Percentiles rank a stretch among this genome's conserved stretches.
These are phyloP conservation scores for Sebastiscus albofasciatus DNA, from an alignment of 2,797 vertebrate genomes.

Conservation along the genomic window DNA sequence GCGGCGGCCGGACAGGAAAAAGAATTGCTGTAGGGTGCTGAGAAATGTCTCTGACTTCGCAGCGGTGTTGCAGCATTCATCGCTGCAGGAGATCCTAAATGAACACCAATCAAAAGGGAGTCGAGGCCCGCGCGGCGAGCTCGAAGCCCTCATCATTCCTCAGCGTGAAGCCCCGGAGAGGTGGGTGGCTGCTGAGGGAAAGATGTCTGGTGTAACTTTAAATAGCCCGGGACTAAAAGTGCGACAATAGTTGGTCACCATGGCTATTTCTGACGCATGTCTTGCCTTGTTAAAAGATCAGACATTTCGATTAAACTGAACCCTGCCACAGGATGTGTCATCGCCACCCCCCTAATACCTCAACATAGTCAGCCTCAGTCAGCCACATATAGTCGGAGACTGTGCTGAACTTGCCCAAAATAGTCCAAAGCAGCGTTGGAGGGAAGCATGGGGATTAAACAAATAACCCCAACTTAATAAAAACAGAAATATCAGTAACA, in stretches of 20 bases:
- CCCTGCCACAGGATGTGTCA: constrained; percentile 17
- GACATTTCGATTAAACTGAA: constrained; percentile 31
- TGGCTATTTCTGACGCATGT: constrained; percentile 10
- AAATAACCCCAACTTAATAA: constrained; percentile 21
- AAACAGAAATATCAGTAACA: constrained; percentile 28
- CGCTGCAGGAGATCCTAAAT: constrained; percentile 62
- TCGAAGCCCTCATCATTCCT: constrained; percentile 43
- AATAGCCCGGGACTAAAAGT: constrained; percentile 25
- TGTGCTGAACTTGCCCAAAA: constrained; percentile 8
- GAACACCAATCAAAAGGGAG: constrained; percentile 68
- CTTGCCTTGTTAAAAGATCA: constrained; percentile 20
- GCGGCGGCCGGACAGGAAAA: background rate
- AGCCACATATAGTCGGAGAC: background rate
- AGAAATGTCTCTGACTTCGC: constrained; percentile 42
- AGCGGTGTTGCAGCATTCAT: constrained; percentile 23
- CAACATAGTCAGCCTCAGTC: background rate
- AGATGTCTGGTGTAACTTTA: constrained; percentile 1
- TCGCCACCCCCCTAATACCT: constrained; percentile 13
- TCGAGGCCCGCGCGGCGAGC: constrained; percentile 6
- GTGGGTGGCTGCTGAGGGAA: constrained; percentile 11
- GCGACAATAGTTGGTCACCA: constrained; percentile 5
- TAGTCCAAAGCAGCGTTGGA: constrained; percentile 7
- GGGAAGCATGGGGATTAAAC: background rate
- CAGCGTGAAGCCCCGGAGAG: constrained; percentile 39
- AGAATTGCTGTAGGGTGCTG: constrained; percentile 9